A percentile compares a stretch with the other conserved stretches of the same genome.
Evolutionary conservation across 2,888 invertebrate genomes (phyloP).

Genomic region (Didymodactylos carnosus): DNA sequence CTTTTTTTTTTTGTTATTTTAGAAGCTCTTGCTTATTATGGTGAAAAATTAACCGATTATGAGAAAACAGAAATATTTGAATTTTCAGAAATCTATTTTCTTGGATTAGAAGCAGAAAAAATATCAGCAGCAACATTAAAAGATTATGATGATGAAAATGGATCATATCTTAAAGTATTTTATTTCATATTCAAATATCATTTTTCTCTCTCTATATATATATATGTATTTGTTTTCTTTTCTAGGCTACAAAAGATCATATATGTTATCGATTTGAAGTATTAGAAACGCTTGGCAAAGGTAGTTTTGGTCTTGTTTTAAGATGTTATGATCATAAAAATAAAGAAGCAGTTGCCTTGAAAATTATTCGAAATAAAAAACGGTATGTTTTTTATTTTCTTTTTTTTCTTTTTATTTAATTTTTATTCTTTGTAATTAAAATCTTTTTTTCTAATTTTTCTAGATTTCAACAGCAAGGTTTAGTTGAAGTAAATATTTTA

Average conservation of each 20-base stretch:
- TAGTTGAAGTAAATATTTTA: conserved; percentile 76
- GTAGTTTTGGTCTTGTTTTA: conserved; percentile 87
- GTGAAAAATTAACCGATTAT: conserved; percentile 57
- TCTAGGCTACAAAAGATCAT: conserved; percentile 74
- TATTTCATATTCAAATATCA: too few relatives aligned
- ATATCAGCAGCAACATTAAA: conserved; percentile 17
- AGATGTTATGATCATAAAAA: conserved; percentile 77
- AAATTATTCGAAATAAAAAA: conserved; percentile 53
- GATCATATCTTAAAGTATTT: conserved; percentile 70
- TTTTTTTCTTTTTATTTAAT: too few relatives aligned
- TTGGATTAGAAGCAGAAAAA: conserved; percentile 38
- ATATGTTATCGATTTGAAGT: conserved; percentile 81
- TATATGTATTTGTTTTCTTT: too few relatives aligned
- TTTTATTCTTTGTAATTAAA: too few relatives aligned
- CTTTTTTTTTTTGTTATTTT: background rate
- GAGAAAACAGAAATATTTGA: conserved; percentile 67
- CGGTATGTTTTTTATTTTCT: too few relatives aligned
- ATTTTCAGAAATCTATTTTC: conserved; percentile 80
- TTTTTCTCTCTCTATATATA: too few relatives aligned
- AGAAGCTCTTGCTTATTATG: conserved; percentile 4
- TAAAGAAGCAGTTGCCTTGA: conserved; percentile 73
- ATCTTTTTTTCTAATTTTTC: too few relatives aligned
- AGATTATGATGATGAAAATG: conserved; percentile 33
- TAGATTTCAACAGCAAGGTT: conserved; percentile 84
- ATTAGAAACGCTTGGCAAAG: conserved; percentile 80